Base-by-base conservation (phyloP, 2,113 vertebrate genomes). In the Oncorhynchus clarkii region DNA sequence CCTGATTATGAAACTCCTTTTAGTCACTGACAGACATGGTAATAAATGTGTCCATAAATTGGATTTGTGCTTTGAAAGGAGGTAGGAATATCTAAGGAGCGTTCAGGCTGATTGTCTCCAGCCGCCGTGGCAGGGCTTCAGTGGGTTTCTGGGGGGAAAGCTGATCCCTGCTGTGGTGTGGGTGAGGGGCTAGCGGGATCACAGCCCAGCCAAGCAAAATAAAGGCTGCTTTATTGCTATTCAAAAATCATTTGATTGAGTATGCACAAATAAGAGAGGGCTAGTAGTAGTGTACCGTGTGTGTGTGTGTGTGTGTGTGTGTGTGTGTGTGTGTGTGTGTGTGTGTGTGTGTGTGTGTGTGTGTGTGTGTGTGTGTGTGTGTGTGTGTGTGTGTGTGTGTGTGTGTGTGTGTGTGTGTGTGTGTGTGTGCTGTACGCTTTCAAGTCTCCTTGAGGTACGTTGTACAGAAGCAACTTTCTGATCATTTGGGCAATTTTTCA, bases 21-120 rank as follows among this genome's bases (percentile, higher is more conserved):
- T 91, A 95, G 94, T 96, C 95, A 95, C 95, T 95, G 95, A 97
- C 96, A 97, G 96, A 96, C 96, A 95, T 92, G 94, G 95, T 95
- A 97, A 98, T 98, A 97, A 96, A 97, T 96, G 96, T 96, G 96
- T 95, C 96, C 95, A 97, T 96, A 98, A 99, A 98, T 97, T 97
- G 95, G 98, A 97, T 98, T 97, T 97, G 94, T 95, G 94, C 94
- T 90, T 93, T 96, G 94, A 95, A 96, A 90, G 95, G 95, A 94
- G 96, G 95, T 95, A 90, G 94, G 96, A 96, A 97, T 97, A 97
- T 96, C 95, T 96, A 95, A 95, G 94, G 94, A 96, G 93, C 92
- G 88, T 95, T 96, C 95, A 93, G 93, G 94, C 95, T 96, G 96
- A 98, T 97, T 95, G 95, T 96, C 95, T 96, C 95, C 96, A 98